phyloP scores from a whole-genome alignment of 2,888 invertebrate species.

The Catocala nupta region DNA sequence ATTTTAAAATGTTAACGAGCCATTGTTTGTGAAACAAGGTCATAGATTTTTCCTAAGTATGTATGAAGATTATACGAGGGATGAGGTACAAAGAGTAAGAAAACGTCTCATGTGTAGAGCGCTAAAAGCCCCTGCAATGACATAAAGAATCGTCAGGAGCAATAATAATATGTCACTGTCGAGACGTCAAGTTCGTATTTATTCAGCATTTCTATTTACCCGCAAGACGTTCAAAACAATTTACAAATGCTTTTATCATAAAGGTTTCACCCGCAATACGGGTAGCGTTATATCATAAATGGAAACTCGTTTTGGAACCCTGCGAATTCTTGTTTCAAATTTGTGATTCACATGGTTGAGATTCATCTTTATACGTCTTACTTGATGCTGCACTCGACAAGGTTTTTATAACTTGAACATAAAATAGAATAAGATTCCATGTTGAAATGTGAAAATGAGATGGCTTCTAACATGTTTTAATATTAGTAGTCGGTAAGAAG shows the following conservation, averaged over 20 bases:
- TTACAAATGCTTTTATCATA: constrained; percentile 22
- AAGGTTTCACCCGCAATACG: constrained; percentile 11
- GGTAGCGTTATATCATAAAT: constrained; percentile 8
- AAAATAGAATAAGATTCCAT: too few species aligned
- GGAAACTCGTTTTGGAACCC: constrained; percentile 5
- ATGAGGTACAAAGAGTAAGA: not conserved
- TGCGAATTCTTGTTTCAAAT: constrained; percentile 2
- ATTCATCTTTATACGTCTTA: not conserved
- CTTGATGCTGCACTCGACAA: not conserved
- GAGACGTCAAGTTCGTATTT: constrained; percentile 25
- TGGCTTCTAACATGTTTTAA: too few species aligned
- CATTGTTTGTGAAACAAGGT: not conserved
- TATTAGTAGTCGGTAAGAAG: too few species aligned
- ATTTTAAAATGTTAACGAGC: too few species aligned
- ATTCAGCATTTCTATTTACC: constrained; percentile 22
- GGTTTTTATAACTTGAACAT: too few species aligned
- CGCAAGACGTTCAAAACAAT: constrained; percentile 28
- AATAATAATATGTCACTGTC: constrained; percentile 26
- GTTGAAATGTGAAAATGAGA: too few species aligned
- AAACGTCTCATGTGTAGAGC: constrained; percentile 8
- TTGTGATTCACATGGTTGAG: not conserved
- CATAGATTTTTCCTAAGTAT: not conserved
- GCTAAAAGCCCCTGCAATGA: constrained; percentile 13
- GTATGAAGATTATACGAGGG: not conserved
- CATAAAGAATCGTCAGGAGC: constrained; percentile 14